Evolutionary conservation across 2,888 invertebrate species (phyloP).

Genomic region (Ochlodes sylvanus): DNA sequence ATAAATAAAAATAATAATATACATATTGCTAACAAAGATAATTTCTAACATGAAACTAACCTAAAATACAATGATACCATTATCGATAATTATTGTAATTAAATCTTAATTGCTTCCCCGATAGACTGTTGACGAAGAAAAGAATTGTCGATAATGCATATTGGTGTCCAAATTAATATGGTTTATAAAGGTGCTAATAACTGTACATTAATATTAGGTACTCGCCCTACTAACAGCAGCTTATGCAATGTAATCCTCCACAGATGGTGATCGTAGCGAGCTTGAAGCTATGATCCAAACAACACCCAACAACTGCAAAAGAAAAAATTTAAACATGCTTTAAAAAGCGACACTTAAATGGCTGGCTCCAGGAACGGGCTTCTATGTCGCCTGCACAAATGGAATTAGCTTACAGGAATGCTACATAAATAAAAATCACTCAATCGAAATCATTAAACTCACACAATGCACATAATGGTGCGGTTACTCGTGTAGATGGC

Average conservation of each 20-base stretch:
- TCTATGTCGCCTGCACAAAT: conserved; percentile 81
- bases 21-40: not conserved
- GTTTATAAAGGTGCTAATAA: conserved; percentile 7
- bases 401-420: conserved; percentile 81
- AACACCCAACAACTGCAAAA: conserved; percentile 86
- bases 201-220: conserved; percentile 50
- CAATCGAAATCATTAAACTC: conserved; percentile 62
- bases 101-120: not conserved
- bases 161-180: not conserved
- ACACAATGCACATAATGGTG: conserved; percentile 46
- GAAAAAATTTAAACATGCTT: conserved; percentile 86
- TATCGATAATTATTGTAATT: not conserved
- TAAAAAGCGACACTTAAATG: conserved; percentile 73
- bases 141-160: conserved; percentile 10
- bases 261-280: conserved; percentile 86
- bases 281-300: conserved; percentile 85
- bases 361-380: conserved; percentile 77
- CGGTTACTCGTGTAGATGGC: conserved; percentile 13
- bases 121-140: not conserved
- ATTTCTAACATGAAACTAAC: not conserved
- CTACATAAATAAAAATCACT: conserved; percentile 68
- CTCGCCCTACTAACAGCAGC: conserved; percentile 76
- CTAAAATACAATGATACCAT: not conserved
- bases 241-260: conserved; percentile 84
- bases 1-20: not conserved